phyloP scores from a whole-genome alignment of 2,888 invertebrate species.

The Aelia acuminata region DNA sequence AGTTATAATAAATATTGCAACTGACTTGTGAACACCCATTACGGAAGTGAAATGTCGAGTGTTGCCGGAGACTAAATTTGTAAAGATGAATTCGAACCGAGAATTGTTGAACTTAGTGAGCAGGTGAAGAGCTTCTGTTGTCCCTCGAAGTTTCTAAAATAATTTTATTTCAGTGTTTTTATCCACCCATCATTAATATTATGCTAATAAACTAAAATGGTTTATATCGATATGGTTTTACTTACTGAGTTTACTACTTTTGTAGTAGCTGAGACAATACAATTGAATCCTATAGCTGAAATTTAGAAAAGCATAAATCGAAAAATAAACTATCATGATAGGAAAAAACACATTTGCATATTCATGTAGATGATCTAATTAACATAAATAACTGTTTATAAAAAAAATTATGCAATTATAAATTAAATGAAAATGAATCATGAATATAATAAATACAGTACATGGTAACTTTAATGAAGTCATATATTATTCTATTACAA shows the following conservation, averaged over 20 bases:
- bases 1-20: neutral
- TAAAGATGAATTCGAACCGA: slow-evolving; percentile 97
- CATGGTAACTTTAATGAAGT: no score
- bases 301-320: slow-evolving; percentile 65
- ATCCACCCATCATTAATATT: neutral
- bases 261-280: slow-evolving; percentile 84
- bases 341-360: no score
- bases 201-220: neutral
- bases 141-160: slow-evolving; percentile 83
- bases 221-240: neutral
- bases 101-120: slow-evolving; percentile 86
- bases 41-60: slow-evolving; percentile 91
- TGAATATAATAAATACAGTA: no score
- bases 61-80: slow-evolving; percentile 88
- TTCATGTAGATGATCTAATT: no score
- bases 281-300: slow-evolving; percentile 91
- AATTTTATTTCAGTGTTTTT: slow-evolving; percentile 22
- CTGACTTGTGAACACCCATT: slow-evolving; percentile 91
- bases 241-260: slow-evolving; percentile 85
- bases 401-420: no score
- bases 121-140: slow-evolving; percentile 89
- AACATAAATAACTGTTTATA: no score
- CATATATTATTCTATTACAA: no score
- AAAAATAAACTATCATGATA: no score
- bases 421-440: no score